phyloP scores from a whole-genome alignment of 2,888 invertebrate genomes.

The Junonia oenone region DNA sequence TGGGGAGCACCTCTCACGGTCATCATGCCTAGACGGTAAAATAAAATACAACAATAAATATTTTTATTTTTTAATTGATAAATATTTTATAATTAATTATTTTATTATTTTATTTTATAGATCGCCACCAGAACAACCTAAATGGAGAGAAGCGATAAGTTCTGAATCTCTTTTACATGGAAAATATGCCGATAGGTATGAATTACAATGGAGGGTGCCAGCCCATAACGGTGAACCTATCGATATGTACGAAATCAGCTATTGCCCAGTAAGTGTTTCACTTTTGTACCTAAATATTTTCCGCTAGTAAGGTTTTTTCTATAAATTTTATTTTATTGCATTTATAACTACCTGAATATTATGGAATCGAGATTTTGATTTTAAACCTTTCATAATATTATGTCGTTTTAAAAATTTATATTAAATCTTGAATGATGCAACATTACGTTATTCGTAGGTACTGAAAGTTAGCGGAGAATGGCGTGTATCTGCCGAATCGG shows the following conservation, averaged over 20 bases:
- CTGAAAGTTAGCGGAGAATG: conserved; percentile 84
- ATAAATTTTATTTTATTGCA: too few relatives aligned
- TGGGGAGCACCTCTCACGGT: conserved; percentile 84
- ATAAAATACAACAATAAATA: neutral
- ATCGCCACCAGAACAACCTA: conserved; percentile 85
- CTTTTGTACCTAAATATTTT: conserved; percentile 1
- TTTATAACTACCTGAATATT: too few relatives aligned
- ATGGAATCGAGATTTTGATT: too few relatives aligned
- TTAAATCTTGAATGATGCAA: neutral
- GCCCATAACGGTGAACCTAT: conserved; percentile 94
- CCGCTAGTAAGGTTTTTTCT: neutral
- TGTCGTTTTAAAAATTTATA: too few relatives aligned
- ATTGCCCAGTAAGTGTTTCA: conserved; percentile 89
- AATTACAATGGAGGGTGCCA: conserved; percentile 91
- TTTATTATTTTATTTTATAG: conserved; percentile 39
- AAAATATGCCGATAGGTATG: conserved; percentile 87
- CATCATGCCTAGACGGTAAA: conserved; percentile 84
- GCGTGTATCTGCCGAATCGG: conserved; percentile 73
- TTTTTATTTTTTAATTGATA: neutral
- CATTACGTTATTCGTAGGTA: conserved; percentile 63
- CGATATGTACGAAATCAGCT: conserved; percentile 88
- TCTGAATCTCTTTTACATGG: conserved; percentile 68
- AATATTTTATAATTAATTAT: too few relatives aligned
- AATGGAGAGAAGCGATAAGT: conserved; percentile 67
- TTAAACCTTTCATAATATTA: too few relatives aligned